Percentiles rank a stretch among this genome's conserved stretches.
These are phyloP conservation scores for Pollimyrus isidori DNA, from an alignment of 2,113 vertebrate genomes.

Conservation along the genomic window DNA sequence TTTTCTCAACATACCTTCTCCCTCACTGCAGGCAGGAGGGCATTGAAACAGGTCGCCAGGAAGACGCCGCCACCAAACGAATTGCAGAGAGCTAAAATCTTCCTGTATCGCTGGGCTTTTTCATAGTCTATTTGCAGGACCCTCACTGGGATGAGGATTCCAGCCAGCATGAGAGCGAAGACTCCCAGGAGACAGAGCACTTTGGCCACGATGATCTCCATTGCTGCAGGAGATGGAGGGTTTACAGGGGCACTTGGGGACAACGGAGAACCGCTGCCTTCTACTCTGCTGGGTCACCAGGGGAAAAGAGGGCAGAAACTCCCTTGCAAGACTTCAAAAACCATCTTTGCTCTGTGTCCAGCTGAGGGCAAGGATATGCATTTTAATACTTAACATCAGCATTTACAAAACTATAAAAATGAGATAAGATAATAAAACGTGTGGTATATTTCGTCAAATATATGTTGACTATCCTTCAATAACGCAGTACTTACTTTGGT, in stretches of 20 bases:
- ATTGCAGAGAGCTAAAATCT: slow-evolving; percentile 69
- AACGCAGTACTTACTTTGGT: neutral
- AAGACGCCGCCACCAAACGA: slow-evolving; percentile 83
- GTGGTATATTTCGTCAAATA: neutral
- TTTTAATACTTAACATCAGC: neutral
- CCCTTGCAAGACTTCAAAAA: neutral
- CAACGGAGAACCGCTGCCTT: neutral
- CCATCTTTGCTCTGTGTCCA: neutral
- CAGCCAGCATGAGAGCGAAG: slow-evolving; percentile 74
- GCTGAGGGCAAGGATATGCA: neutral
- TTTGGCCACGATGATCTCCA: slow-evolving; percentile 72
- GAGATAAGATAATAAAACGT: neutral
- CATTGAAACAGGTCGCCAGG: slow-evolving; percentile 87
- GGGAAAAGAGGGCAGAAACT: neutral
- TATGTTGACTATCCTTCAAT: neutral
- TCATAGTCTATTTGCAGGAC: slow-evolving; percentile 64
- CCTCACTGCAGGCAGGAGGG: slow-evolving; percentile 75
- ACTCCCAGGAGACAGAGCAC: slow-evolving; percentile 73
- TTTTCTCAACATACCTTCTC: slow-evolving; percentile 65
- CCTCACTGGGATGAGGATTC: slow-evolving; percentile 74
- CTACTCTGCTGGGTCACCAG: neutral
- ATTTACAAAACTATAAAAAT: neutral
- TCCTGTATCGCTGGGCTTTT: slow-evolving; percentile 65
- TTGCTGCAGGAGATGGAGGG: slow-evolving; percentile 27
- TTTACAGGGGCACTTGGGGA: neutral